Base-by-base conservation (phyloP, 2,113 vertebrate species). In the Emydocephalus ijimae region DNA sequence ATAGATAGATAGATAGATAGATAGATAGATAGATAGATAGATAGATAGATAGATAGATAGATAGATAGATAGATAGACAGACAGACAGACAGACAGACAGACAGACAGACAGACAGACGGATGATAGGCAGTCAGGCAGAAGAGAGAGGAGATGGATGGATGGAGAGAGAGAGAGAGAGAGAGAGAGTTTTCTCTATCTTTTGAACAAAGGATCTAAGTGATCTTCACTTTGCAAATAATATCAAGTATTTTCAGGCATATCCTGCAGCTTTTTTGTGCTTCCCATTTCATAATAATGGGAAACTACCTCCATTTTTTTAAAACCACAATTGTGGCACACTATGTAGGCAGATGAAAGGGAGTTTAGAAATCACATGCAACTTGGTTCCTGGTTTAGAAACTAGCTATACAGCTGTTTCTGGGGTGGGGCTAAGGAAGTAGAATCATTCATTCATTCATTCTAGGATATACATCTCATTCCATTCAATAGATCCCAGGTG, bases 21-120 rank as follows among this genome's bases (percentile, higher is more conserved):
- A 43, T 43, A 2, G 43, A 43, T 43, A 0, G 45, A 45, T 45
- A 5, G 45, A 45, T 45, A 4, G 43, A 45, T 45, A 4, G 48
- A 48, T 8, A 8, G 54, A 55, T 55, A 0, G 43, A 43, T 43
- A 2, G 43, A 43, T 43, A 0, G 43, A 45, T 45, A 4, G 43
- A 45, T 45, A 4, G 43, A 45, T 45, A 4, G 48, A 48, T 8
- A 8, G 54, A 55, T 55, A 0, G 54, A 55, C 20, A 1, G 15
- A 5, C 20, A 18, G 15, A 20, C 20, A 18, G 15, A 20, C 1
- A 20, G 54, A 20, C 0, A 48, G 2, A 3, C 0, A 50, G 48
- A 50, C 1, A 15, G 52, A 54, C 1, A 55, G 54, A 55, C 1
- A 14, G 54, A 18, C 1, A 55, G 54, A 18, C 1, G 1, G 54